Conservation (phyloP, 2,888 invertebrate genomes). For the Lochmaea capreae region DNA sequence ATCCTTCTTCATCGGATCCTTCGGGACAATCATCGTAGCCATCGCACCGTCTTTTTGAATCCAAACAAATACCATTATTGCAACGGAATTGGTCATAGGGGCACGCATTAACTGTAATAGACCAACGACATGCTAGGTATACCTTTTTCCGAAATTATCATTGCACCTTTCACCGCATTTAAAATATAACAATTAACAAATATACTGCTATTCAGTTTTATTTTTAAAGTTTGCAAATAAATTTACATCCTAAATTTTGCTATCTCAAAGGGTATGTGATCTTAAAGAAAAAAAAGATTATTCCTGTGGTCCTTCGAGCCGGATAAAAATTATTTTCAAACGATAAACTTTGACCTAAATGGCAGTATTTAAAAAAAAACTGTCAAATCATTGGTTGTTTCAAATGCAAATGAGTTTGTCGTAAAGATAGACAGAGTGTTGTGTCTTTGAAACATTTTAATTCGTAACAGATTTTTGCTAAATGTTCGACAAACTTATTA, state of each 20-base stretch:
- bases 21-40: conserved; percentile 69
- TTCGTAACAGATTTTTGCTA: too few relatives aligned
- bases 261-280: too few relatives aligned
- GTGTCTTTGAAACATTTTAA: too few relatives aligned
- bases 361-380: not conserved
- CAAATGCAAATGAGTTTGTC: not conserved
- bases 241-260: too few relatives aligned
- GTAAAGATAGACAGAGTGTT: not conserved
- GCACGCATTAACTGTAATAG: conserved; percentile 38
- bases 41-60: conserved; percentile 64
- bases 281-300: too few relatives aligned
- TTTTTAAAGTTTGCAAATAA: not conserved
- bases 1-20: conserved; percentile 71
- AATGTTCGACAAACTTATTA: too few relatives aligned
- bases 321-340: not conserved
- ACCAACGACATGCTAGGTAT: conserved; percentile 2
- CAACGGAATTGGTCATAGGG: conserved; percentile 52
- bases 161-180: not conserved
- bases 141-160: not conserved
- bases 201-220: not conserved
- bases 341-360: not conserved
- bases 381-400: not conserved
- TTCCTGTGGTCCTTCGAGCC: not conserved
- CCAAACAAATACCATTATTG: conserved; percentile 67
- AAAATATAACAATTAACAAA: not conserved